Conservation (phyloP, 2,888 invertebrate genomes). For the Hirtodrosophila histrioides region DNA sequence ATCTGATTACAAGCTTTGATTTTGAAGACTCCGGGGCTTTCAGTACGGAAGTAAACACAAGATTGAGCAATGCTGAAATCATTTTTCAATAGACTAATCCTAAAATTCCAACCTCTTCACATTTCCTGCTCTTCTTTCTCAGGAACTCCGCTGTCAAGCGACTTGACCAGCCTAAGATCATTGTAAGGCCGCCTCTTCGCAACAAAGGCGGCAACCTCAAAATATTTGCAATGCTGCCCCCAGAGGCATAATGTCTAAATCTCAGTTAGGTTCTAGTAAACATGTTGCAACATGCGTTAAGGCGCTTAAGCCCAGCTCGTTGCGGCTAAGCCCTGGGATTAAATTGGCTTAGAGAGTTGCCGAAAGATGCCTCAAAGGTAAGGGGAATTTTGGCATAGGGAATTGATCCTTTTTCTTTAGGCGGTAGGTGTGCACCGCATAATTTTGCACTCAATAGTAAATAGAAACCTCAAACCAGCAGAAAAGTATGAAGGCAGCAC, state of each 20-base stretch:
- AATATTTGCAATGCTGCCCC: conserved; percentile 58
- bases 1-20: too few relatives aligned
- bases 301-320: conserved; percentile 59
- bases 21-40: too few relatives aligned
- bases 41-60: not conserved
- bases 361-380: conserved; percentile 34
- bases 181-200: conserved; percentile 37
- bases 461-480: conserved; percentile 58
- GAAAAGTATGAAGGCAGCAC: conserved; percentile 7
- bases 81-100: conserved; percentile 1
- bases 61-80: not conserved
- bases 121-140: not conserved
- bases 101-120: not conserved
- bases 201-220: conserved; percentile 48
- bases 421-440: conserved; percentile 53
- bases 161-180: conserved; percentile 41
- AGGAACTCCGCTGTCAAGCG: conserved; percentile 5
- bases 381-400: conserved; percentile 40
- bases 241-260: conserved; percentile 43
- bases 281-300: conserved; percentile 66
- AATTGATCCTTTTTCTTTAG: conserved; percentile 57
- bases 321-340: conserved; percentile 63
- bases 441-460: conserved; percentile 66
- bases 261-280: conserved; percentile 38
- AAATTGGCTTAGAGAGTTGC: conserved; percentile 62